Percentiles rank a stretch among this genome's conserved stretches.
phyloP scores from a whole-genome alignment of 1,140 invertebrate species.

The Atta texana region DNA sequence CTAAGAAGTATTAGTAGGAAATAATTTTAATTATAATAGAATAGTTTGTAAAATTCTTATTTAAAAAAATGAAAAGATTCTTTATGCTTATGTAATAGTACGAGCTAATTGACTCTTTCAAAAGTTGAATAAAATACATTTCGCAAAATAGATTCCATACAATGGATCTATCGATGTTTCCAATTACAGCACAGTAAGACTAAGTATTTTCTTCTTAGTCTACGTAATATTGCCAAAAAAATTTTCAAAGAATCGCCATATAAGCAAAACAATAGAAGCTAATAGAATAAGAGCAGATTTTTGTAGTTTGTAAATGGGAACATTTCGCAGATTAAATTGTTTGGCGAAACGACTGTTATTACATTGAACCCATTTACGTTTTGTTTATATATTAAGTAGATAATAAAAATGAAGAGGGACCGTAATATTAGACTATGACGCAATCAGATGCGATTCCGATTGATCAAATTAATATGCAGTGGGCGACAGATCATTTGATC shows the following conservation, averaged over 20 bases:
- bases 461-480: conserved; percentile 47
- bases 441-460: conserved; percentile 62
- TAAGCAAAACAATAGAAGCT: conserved; percentile 64
- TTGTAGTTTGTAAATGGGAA: conserved; percentile 52
- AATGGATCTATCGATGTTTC: conserved; percentile 70
- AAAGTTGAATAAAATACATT: conserved; percentile 71
- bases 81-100: not conserved
- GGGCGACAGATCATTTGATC: conserved; percentile 37
- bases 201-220: conserved; percentile 55
- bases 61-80: not conserved
- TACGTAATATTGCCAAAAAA: conserved; percentile 64
- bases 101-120: conserved; percentile 65
- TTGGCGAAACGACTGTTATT: conserved; percentile 23
- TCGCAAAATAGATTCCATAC: conserved; percentile 73
- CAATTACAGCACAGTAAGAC: conserved; percentile 68
- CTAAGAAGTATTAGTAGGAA: conserved; percentile 2
- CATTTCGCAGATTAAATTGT: conserved; percentile 3
- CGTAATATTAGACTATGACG: conserved; percentile 65
- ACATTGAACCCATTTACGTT: conserved; percentile 40
- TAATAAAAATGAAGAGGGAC: conserved; percentile 48
- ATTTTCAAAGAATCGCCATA: conserved; percentile 51
- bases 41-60: not conserved
- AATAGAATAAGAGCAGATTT: conserved; percentile 66
- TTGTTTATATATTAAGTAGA: conserved; percentile 48
- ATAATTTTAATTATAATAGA: conserved; percentile 34